phyloP scores from a whole-genome alignment of 2,888 invertebrate species.

The Ommatoiulus sabulosus region DNA sequence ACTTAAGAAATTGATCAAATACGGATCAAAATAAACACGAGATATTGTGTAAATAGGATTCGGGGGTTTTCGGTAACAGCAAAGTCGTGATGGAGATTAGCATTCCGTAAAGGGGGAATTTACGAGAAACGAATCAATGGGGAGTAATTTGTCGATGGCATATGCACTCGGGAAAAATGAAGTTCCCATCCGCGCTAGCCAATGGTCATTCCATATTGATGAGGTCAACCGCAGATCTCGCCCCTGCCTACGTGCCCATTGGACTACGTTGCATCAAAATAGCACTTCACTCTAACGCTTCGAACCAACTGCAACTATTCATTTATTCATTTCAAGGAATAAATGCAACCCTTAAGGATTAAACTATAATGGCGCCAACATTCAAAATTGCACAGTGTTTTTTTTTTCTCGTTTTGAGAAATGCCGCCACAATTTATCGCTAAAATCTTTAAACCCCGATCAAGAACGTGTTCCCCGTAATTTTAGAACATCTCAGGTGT shows the following conservation, averaged over 20 bases:
- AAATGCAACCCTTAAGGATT: not conserved
- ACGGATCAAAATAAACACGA: no score
- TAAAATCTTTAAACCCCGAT: no score
- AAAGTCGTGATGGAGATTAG: slow-evolving; percentile 8
- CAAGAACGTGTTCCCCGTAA: not conserved
- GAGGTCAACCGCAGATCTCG: slow-evolving; percentile 15
- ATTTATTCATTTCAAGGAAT: not conserved
- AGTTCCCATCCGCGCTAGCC: slow-evolving; percentile 11
- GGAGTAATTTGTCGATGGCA: slow-evolving; percentile 9
- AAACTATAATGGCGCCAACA: no score
- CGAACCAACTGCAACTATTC: not conserved
- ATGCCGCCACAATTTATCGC: no score
- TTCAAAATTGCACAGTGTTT: no score
- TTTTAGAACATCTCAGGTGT: not conserved
- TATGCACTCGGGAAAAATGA: not conserved
- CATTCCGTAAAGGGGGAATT: not conserved
- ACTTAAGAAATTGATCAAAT: no score
- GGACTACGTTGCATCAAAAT: not conserved
- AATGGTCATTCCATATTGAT: slow-evolving; percentile 22
- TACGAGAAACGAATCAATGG: not conserved
- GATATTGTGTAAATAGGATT: no score
- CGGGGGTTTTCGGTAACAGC: not conserved
- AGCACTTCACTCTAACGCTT: not conserved
- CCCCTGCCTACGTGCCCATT: not conserved
- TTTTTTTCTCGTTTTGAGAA: no score